phyloP scores from a whole-genome alignment of 2,113 vertebrate genomes.

The Chlorocebus sabaeus region DNA sequence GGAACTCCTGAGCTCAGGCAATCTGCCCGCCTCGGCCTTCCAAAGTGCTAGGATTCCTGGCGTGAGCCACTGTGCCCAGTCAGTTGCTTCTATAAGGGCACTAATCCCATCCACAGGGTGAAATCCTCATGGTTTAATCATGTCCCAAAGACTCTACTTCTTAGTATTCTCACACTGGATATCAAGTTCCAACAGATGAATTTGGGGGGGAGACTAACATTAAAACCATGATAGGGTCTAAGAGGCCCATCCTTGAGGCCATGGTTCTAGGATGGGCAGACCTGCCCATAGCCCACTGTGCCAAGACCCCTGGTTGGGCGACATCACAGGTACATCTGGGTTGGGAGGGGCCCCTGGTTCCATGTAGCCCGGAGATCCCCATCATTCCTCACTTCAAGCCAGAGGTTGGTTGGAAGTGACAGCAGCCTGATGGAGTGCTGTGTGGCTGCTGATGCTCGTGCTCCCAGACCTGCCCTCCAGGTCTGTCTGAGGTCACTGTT shows the following conservation, averaged over 20 bases:
- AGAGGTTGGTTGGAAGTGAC: background rate
- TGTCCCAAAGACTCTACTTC: background rate
- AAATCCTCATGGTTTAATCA: background rate
- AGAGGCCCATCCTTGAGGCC: background rate
- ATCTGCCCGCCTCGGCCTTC: no score
- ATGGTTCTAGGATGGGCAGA: background rate
- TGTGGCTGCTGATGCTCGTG: fast-evolving
- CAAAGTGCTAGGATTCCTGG: no score
- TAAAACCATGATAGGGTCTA: background rate
- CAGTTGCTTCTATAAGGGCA: background rate
- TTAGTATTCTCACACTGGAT: background rate
- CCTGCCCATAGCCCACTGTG: background rate
- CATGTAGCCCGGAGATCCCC: background rate
- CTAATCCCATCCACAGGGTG: background rate
- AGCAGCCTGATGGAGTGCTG: background rate
- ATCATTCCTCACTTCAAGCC: background rate
- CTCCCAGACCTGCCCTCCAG: background rate
- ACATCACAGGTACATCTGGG: background rate
- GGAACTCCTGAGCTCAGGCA: no score
- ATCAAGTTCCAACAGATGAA: background rate
- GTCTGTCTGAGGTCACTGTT: constrained; percentile 26
- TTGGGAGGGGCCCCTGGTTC: background rate
- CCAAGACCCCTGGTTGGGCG: fast-evolving
- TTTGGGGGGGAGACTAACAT: no score
- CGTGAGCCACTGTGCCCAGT: no score